Conservation (phyloP, 2,888 invertebrate genomes). For the Watsonalla cultraria region DNA sequence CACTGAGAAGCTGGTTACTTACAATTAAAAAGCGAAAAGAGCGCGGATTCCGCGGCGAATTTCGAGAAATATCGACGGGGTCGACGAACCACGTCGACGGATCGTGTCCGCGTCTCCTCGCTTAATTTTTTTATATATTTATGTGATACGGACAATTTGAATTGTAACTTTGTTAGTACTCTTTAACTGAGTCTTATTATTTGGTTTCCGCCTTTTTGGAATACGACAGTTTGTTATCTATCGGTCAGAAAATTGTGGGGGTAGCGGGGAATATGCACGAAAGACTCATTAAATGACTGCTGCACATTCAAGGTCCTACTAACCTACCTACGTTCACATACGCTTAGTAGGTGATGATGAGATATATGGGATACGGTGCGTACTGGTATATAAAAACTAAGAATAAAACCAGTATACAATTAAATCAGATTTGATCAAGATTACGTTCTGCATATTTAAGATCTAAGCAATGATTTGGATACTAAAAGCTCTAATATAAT, state of each 20-base stretch:
- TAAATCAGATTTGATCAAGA: background rate
- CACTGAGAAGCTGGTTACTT: slow-evolving; percentile 65
- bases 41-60: slow-evolving; percentile 70
- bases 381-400: too few species aligned
- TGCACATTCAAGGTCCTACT: background rate
- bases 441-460: background rate
- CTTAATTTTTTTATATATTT: slow-evolving; percentile 58
- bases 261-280: too few species aligned
- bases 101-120: slow-evolving; percentile 67
- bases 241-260: too few species aligned
- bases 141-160: slow-evolving; percentile 53
- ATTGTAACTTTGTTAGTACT: slow-evolving; percentile 40
- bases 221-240: background rate
- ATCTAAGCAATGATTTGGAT: background rate
- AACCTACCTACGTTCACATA: background rate
- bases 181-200: slow-evolving; percentile 9
- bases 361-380: too few species aligned
- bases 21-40: slow-evolving; percentile 78
- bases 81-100: slow-evolving; percentile 72
- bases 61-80: slow-evolving; percentile 77
- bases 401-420: background rate
- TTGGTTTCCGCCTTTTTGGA: background rate
- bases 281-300: too few species aligned
- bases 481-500: background rate
- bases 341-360: background rate